Conservation (phyloP, 2,888 invertebrate species). For the Pseudococcus viburni region DNA sequence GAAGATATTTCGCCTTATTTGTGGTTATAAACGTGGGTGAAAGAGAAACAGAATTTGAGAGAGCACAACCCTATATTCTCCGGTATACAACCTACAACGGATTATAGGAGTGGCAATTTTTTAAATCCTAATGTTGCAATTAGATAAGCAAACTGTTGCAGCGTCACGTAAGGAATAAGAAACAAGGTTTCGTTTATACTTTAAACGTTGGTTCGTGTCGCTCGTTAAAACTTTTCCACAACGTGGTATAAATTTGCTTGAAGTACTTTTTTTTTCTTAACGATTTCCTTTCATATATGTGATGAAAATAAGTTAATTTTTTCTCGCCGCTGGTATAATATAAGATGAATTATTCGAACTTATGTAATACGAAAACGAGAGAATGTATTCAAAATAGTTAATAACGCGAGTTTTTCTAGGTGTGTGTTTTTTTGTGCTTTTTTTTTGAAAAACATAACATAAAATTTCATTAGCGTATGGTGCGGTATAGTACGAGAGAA, state of each 20-base stretch:
- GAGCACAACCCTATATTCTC: neutral
- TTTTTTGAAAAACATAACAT: neutral
- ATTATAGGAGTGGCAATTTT: conserved; percentile 34
- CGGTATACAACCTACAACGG: neutral
- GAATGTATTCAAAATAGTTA: conserved; percentile 24
- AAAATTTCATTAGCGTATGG: conserved; percentile 33
- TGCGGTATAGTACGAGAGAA: neutral
- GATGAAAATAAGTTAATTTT: conserved; percentile 18
- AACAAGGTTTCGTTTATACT: conserved; percentile 43
- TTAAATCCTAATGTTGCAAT: conserved; percentile 43
- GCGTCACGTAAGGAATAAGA: conserved; percentile 42
- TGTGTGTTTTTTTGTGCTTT: neutral
- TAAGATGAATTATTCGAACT: conserved; percentile 7
- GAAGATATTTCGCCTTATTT: conserved; percentile 13
- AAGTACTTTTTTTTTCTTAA: conserved; percentile 10
- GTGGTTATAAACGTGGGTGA: neutral
- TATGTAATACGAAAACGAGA: neutral
- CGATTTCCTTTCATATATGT: conserved; percentile 23
- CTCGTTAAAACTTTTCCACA: conserved; percentile 44
- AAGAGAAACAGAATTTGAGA: neutral
- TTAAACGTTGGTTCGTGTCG: conserved; percentile 38
- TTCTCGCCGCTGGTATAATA: neutral
- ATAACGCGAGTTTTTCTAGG: conserved; percentile 9
- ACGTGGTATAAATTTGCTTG: neutral
- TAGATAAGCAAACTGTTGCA: conserved; percentile 49